Base-by-base conservation (phyloP, 2,888 invertebrate species). In the Drosophila melanosoma region DNA sequence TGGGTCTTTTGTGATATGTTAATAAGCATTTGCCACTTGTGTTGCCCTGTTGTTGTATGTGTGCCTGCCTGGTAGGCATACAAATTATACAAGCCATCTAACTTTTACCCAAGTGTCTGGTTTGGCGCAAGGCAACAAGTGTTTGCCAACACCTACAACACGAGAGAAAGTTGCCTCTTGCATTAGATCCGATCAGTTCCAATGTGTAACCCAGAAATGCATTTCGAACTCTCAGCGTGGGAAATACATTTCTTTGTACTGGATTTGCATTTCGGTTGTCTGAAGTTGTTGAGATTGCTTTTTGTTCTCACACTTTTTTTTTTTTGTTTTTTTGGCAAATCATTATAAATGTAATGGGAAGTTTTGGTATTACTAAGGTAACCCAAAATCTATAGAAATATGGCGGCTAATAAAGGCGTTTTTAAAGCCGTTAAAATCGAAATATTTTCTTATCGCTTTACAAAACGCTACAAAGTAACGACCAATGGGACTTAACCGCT, bases 21-120 rank as follows among this genome's bases (percentile, higher is more conserved):
- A 87, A 87, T 87, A 88, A 83, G 87, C 83, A 83, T 79, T 81
- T 87, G 87, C 87, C 88, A 89, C 85, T 87, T 86, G 85, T 72
- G 80, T 65, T 56, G 56, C 56, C 56, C 36, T 51, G 38, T 59
- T 62, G 58, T 56, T 56, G 38, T 56, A 4, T 40, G 57, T 32
- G 20, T 52, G 42, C 20, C 3, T 35, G 15, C 20, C 53, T 62
- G 69, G 58, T 68, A 67, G 68, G 74, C 80, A 74, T 73, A 76
- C 78, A 86, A 84, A 89, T 89, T 82, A 81, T 87, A 76, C 73
- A 66, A 64, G 32, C 57, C 74, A 73, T 35, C 63, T 74, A 74
- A 59, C 68, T 71, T 60, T 65, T 68, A 68, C 62, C 67, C 57
- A 64, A 59, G 49, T 79, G 71, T 76, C 69, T 66, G 76, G 71